Conservation (phyloP, 92 coral and sea anemone genomes). For the Palythoa grandiflora region DNA sequence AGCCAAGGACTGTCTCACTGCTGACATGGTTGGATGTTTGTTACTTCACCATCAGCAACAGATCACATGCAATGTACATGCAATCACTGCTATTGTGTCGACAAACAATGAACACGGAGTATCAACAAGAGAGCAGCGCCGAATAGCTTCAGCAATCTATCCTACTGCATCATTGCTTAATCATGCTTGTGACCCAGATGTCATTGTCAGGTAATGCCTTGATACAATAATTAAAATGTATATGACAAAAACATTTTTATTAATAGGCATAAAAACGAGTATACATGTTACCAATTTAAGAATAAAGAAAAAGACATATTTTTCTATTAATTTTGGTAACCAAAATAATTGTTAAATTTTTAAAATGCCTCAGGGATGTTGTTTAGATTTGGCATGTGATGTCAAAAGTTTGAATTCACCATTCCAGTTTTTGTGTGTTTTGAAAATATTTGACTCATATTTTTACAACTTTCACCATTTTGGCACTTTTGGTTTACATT, state of each 20-base stretch:
- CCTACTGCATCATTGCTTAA: conserved; percentile 94
- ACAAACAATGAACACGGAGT: conserved; percentile 71
- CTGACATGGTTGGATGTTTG: conserved; percentile 85
- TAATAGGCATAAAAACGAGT: too few species aligned
- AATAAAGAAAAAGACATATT: too few species aligned
- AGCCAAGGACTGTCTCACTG: conserved; percentile 51
- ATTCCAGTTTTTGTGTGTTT: too few species aligned
- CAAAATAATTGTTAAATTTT: too few species aligned
- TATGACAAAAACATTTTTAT: not conserved
- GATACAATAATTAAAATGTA: not conserved
- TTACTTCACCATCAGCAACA: conserved; percentile 92
- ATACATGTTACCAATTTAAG: too few species aligned
- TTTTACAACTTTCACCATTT: too few species aligned
- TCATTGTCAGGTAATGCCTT: conserved; percentile 88
- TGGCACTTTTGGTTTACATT: too few species aligned
- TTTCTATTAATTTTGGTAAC: too few species aligned
- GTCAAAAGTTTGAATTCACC: too few species aligned
- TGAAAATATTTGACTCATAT: too few species aligned
- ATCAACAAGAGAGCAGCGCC: conserved; percentile 80
- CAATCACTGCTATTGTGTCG: conserved; percentile 87
- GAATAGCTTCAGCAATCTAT: conserved; percentile 92
- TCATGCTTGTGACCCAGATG: conserved; percentile 99
- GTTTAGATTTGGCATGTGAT: not conserved
- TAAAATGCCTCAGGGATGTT: too few species aligned
- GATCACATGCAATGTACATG: conserved; percentile 97